Evolutionary conservation across 2,888 invertebrate genomes (phyloP).

Genomic region (Gari tellinella): DNA sequence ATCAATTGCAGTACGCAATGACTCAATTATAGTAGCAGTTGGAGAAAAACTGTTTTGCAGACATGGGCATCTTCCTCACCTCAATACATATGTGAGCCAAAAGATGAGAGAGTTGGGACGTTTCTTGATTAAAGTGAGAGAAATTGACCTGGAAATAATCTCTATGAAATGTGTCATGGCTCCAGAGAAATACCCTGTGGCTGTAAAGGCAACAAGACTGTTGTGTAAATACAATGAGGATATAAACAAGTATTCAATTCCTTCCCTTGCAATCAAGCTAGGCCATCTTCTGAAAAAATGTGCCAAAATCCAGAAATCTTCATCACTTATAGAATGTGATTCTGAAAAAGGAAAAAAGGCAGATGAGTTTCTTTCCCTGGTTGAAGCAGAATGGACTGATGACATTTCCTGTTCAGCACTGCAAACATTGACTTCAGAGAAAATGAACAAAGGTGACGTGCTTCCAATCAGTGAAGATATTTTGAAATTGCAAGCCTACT

Average conservation of each 20-base stretch:
- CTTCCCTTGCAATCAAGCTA: conserved; percentile 38
- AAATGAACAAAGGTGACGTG: conserved; percentile 16
- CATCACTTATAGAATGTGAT: conserved; percentile 14
- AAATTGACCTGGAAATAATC: conserved; percentile 16
- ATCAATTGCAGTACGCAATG: conserved; percentile 25
- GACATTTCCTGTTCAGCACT: conserved; percentile 22
- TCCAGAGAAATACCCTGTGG: conserved; percentile 29
- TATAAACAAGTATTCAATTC: conserved; percentile 28
- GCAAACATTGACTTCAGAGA: conserved; percentile 21
- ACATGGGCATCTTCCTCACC: conserved; percentile 22
- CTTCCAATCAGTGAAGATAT: conserved; percentile 22
- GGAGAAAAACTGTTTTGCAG: conserved; percentile 25
- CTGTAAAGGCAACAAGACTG: conserved; percentile 18
- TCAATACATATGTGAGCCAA: conserved; percentile 26
- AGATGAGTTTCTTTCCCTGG: conserved; percentile 17
- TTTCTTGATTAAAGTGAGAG: conserved; percentile 24
- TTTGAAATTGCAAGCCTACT: conserved; percentile 14
- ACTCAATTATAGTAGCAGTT: conserved; percentile 14
- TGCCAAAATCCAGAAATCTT: conserved; percentile 28
- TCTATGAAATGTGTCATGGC: conserved; percentile 14
- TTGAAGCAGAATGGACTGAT: conserved; percentile 29
- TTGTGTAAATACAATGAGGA: conserved; percentile 21
- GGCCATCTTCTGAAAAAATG: conserved; percentile 36
- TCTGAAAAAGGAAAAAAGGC: conserved; percentile 10
- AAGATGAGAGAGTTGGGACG: conserved; percentile 41